Base-by-base conservation (phyloP, 2,113 vertebrate genomes). In the Sinocyclocheilus grahami region DNA sequence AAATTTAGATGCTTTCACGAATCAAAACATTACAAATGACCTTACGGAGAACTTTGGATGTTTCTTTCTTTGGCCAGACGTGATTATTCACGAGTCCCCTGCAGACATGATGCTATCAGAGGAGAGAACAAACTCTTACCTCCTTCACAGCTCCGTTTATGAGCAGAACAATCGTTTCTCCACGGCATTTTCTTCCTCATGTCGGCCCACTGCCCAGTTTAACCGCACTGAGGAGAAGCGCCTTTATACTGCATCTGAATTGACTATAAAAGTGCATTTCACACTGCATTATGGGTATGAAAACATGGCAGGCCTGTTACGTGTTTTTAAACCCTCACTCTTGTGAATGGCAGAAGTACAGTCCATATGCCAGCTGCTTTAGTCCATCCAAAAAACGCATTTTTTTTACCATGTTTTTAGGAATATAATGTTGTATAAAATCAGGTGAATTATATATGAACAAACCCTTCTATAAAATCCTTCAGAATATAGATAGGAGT, bases 161-260 rank as follows among this genome's bases (percentile, higher is more conserved):
- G 77, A 88, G 87, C 51, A 33, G 46, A 82, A 42, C 65, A 88
- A 87, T 87, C 76, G 53, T 39, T 87, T 87, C 20, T 22, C 62
- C 13, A 27, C 62, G 4, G 4, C 16, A 58, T 62, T 37, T 78
- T 75, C 78, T 46, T 62, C 53, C 60, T 76, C 18, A 33, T 33
- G 30, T 33, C 30, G 30, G 27, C 27, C 5, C 30, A 33, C 30
- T 33, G 13, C 5, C 13, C 24, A 2, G 1, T 30, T 69, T 14
- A 67, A 33, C 60, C n/a, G 37, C 74, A 16, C 30, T n/a, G 60
- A 58, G 51, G 83, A 75, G 39, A 53, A 78, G 7, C 2, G 39
- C 48, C 30, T 78, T 55, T 30, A 7, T 30, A 30, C 7, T 13
- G 27, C 33, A 3, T 42, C 5, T n/a, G 8, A 18, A 33, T 22